Conservation (phyloP, 2,113 vertebrate species). For the Numenius arquata region DNA sequence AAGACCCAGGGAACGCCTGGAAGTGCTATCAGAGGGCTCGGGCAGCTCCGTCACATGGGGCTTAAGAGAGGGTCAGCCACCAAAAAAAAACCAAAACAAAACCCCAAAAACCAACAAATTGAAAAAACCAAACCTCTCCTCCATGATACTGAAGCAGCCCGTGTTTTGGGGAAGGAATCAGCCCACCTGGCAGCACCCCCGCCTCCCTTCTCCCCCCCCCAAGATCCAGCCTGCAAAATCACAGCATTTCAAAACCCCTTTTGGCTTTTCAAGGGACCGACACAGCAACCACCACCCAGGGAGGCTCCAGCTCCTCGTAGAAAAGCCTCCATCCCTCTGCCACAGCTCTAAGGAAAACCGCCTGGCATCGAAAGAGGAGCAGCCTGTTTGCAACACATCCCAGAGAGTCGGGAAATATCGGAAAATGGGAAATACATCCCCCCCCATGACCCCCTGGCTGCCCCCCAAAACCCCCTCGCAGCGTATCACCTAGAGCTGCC, state of each 20-base stretch:
- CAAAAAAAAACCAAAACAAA: background rate
- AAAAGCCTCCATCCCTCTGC: background rate
- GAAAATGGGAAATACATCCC: background rate
- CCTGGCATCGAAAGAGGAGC: accelerated
- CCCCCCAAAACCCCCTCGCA: background rate
- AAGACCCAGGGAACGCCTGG: background rate
- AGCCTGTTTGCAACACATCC: background rate
- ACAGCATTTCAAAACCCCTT: background rate
- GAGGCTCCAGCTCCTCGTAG: background rate
- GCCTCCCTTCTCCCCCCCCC: no score
- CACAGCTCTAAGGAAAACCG: background rate
- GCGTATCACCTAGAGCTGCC: background rate
- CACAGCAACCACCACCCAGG: background rate
- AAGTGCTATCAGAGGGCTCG: background rate
- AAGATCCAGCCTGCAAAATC: background rate
- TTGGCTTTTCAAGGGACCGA: background rate
- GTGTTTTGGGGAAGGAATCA: background rate
- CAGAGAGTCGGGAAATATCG: accelerated
- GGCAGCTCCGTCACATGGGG: background rate
- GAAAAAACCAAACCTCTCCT: background rate
- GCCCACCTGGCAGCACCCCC: no score
- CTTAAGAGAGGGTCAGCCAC: background rate
- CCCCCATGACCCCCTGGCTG: background rate
- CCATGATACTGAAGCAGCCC: accelerated
- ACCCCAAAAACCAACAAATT: background rate